Evolutionary conservation across 2,113 vertebrate genomes (phyloP), one percentile per base, ranked within the genome.

Genomic region (Dicerorhinus sumatrensis): DNA sequence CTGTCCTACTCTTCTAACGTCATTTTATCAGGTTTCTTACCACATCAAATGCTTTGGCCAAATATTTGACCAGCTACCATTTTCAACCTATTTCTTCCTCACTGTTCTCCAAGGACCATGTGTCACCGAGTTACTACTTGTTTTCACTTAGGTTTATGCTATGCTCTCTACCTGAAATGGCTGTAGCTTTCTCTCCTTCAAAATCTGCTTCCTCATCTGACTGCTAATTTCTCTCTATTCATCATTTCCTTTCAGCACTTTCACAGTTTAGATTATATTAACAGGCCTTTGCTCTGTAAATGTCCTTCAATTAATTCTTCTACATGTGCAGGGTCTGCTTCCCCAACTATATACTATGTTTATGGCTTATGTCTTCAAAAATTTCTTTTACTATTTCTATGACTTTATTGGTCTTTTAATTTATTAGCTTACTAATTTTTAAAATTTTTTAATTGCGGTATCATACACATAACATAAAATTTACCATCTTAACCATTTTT

Each of bases 321-420:
- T 48, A 67, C 10, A 87, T 20, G 2, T 70, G 5, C 10, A 48
- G 17, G 29, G 23, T 70, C 67, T 84, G 42, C 25, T 92, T 63
- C 42, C 39, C 51, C 42, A 89, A 58, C 31, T 56, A 48, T 8
- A 51, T 25, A 42, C 42, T 48, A 79, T 20, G 39, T 48, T 79
- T 42, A 72, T 48, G 25, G 7, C 17, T 83, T 82, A 81, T 54
- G 29, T 82, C 58, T 90, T 90, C 20, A 62, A 36, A 75, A 16
- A 46, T 76, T 86, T 60, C 54, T 81, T 83, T 87, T 39, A 54
- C 80, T 27, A 17, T 75, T 84, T 96, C 76, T 83, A 95, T 36
- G 6, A 82, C 29, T 51, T 93, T 91, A 46, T 6, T 69, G 6
- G 48, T 56, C 80, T 94, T 96, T 67, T 29, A 46, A 72, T 51